Evolutionary conservation across 1,140 invertebrate species (phyloP).

Genomic region (Coenobita brevimanus): DNA sequence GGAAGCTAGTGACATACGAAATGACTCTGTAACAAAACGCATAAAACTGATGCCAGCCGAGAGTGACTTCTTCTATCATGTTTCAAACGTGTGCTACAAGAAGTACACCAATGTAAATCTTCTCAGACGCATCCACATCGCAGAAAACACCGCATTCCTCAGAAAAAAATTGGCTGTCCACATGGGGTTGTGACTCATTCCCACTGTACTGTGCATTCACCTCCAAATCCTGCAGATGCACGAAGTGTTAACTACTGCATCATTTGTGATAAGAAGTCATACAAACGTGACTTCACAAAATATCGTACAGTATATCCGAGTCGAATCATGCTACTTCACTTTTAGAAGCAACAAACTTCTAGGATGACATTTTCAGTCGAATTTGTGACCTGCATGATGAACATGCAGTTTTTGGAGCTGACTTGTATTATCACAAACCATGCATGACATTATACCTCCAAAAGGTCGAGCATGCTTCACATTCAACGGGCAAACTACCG

Average conservation of each 20-base stretch:
- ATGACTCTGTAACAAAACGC: background rate
- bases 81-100: background rate
- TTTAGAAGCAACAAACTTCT: too few species aligned
- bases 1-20: background rate
- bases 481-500: too few species aligned
- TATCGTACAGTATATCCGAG: too few species aligned
- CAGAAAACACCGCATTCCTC: background rate
- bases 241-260: background rate
- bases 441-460: too few species aligned
- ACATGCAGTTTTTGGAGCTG: too few species aligned
- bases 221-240: background rate
- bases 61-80: constrained; percentile 2
- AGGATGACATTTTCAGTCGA: too few species aligned
- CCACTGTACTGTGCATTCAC: background rate
- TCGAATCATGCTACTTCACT: too few species aligned
- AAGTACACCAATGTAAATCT: constrained; percentile 9
- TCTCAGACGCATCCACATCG: background rate
- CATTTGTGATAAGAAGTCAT: background rate
- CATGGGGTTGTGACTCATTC: background rate
- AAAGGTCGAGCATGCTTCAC: too few species aligned
- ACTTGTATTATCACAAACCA: too few species aligned
- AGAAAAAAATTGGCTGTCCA: background rate
- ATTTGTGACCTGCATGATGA: too few species aligned
- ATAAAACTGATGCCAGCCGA: background rate
- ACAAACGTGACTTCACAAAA: too few species aligned